Evolutionary conservation across 2,888 invertebrate species (phyloP), one percentile per base, ranked within the genome.

Genomic region (Chloromyia formosa): DNA sequence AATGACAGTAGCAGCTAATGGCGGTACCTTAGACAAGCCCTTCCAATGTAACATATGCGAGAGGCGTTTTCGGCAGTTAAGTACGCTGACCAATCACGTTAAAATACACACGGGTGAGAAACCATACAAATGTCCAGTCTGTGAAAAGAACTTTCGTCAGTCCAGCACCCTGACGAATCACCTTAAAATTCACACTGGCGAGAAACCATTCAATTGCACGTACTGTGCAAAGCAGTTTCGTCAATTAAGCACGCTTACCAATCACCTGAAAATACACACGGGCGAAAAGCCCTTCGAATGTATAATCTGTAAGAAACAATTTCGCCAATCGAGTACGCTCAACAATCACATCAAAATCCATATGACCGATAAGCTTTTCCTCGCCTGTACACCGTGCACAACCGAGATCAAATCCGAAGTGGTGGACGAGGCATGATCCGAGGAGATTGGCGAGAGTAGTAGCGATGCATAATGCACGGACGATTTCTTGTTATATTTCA

Each of bases 251-350:
- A 86, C 86, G 42, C 80, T 86, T 79, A 77, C 76, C 49, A 80
- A 81, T 64, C 81, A 68, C 76, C 82, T 85, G 68, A 86, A 86
- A 81, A 86, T 86, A 74, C 86, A 86, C 78, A 86, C 86, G 78
- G 85, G 86, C 58, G 85, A 86, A 75, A 86, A 86, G 77, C 86
- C 86, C 76, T 86, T 86, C 80, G 84, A 84, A 79, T 86, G 86
- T 79, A 85, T 83, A 73, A 83, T 86, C 71, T 86, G 85, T 79
- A 85, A 86, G 80, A 81, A 86, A 77, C 82, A 85, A 78, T 86
- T 86, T 78, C 84, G 85, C 68, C 85, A 86, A 79, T 77, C 86
- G 77, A 85, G 85, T 80, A 86, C 85, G 75, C 82, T 86, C 68
- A 85, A 86, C 68, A 86, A 86, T 78, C 86, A 85, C 77, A 85